phyloP scores from a whole-genome alignment of 1,140 invertebrate genomes.

The Episyrphus balteatus region DNA sequence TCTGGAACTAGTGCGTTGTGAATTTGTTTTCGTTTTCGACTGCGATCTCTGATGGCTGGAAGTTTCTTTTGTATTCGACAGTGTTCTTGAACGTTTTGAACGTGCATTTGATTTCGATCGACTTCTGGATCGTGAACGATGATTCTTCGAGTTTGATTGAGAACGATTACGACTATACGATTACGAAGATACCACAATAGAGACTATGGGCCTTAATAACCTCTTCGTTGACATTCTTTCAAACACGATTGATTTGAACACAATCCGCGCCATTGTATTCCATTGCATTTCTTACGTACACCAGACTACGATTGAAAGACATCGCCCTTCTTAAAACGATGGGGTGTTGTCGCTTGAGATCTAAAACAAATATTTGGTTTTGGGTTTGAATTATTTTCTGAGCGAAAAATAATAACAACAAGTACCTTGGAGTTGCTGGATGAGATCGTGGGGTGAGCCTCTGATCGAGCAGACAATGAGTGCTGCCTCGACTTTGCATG shows the following conservation, averaged over 20 bases:
- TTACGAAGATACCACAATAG: no score
- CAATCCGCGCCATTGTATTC: constrained; percentile 95
- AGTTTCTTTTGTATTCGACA: constrained; percentile 18
- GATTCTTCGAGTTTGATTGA: constrained; percentile 1
- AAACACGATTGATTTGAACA: no score
- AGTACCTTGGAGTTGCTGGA: no score
- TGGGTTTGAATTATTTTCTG: no score
- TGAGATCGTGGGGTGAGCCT: no score
- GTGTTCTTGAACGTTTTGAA: constrained; percentile 33
- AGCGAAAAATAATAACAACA: no score
- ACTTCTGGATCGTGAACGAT: background rate
- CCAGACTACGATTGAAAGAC: constrained; percentile 93
- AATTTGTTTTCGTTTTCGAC: constrained; percentile 2
- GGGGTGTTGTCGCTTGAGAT: no score
- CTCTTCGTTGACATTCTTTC: no score
- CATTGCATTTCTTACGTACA: constrained; percentile 97
- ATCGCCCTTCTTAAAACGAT: constrained; percentile 99
- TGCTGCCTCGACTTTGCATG: constrained; percentile 80
- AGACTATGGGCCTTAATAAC: no score
- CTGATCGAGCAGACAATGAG: constrained; percentile 68
- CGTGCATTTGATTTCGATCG: constrained; percentile 18
- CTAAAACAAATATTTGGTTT: no score
- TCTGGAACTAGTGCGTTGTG: background rate
- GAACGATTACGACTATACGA: no score
- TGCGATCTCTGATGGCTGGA: constrained; percentile 19